phyloP scores from a whole-genome alignment of 2,888 invertebrate species.

The Machimus rusticus region DNA sequence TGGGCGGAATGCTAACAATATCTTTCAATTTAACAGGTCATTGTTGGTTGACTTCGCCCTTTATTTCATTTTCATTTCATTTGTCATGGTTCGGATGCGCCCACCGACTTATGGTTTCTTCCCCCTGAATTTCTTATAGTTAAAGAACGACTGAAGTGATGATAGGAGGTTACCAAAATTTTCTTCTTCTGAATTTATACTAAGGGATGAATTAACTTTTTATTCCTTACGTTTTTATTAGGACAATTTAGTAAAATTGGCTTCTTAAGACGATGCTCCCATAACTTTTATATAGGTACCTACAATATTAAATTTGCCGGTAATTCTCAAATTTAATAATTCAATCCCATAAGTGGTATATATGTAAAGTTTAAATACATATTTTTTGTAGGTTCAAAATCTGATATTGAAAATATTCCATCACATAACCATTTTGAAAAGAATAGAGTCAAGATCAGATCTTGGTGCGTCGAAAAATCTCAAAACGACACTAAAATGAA shows the following conservation, averaged over 20 bases:
- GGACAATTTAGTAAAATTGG: not conserved
- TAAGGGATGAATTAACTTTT: not conserved
- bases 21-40: slow-evolving; percentile 17
- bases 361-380: no score
- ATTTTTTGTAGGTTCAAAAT: no score
- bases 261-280: not conserved
- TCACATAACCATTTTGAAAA: no score
- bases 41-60: not conserved
- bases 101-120: not conserved
- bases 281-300: not conserved
- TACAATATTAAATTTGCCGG: no score
- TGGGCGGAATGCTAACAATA: slow-evolving; percentile 16
- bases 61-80: slow-evolving; percentile 7
- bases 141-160: not conserved
- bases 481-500: no score
- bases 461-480: no score
- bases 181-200: not conserved
- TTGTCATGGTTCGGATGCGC: not conserved
- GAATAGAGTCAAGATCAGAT: no score
- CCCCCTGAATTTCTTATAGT: not conserved
- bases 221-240: not conserved
- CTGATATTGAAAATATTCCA: no score
- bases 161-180: not conserved
- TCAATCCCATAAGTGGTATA: no score
- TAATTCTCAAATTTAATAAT: no score